Conservation (phyloP, 2,888 invertebrate genomes). For the Caradrina kadenii region DNA sequence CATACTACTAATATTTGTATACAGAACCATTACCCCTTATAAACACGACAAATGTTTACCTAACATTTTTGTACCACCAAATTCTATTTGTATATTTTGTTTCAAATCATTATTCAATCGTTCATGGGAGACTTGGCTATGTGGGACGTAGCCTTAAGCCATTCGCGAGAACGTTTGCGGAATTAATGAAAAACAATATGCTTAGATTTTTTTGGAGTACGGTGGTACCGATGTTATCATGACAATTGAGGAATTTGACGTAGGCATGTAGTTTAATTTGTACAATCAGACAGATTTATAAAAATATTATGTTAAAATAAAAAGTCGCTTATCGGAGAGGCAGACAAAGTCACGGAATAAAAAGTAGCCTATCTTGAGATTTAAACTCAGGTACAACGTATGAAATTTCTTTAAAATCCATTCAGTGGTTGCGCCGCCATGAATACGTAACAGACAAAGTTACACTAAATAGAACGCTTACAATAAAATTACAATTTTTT, state of each 20-base stretch:
- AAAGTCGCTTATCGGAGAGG: too few species aligned
- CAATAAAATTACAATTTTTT: too few species aligned
- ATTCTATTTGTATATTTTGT: constrained; percentile 72
- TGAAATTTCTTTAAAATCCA: too few species aligned
- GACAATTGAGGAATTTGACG: neutral
- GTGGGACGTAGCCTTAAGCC: constrained; percentile 82
- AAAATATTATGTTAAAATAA: neutral
- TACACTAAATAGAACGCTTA: too few species aligned
- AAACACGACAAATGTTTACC: constrained; percentile 14
- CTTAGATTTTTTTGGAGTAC: constrained; percentile 32
- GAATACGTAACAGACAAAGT: too few species aligned
- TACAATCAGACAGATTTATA: neutral
- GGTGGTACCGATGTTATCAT: constrained; percentile 4
- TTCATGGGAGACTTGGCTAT: constrained; percentile 79
- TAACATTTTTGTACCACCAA: constrained; percentile 35
- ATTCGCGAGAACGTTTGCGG: constrained; percentile 73
- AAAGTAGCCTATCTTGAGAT: too few species aligned
- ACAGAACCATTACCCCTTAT: constrained; percentile 64
- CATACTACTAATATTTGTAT: constrained; percentile 18
- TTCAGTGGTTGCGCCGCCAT: too few species aligned
- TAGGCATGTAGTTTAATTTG: too few species aligned
- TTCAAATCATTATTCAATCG: constrained; percentile 81
- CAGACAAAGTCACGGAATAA: too few species aligned
- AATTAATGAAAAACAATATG: constrained; percentile 68
- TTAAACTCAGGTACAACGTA: too few species aligned